Evolutionary conservation across 2,113 vertebrate species (phyloP).

Genomic region (Isurus oxyrinchus): DNA sequence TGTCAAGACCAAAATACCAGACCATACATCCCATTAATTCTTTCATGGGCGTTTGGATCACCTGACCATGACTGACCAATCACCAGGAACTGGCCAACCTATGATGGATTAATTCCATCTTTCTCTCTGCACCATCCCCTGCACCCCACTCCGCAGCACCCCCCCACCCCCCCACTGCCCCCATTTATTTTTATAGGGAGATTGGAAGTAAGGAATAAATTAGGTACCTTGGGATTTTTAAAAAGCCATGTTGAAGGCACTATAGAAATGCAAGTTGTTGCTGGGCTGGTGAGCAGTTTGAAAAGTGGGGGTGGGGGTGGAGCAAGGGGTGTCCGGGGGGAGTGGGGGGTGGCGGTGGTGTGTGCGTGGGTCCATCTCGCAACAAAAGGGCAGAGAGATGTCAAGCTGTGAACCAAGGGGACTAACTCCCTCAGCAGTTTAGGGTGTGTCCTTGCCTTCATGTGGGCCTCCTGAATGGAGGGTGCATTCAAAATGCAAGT

Average conservation of each 20-base stretch:
- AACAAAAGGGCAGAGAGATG: background rate
- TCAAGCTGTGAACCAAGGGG: background rate
- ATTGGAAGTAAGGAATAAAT: background rate
- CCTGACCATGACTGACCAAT: background rate
- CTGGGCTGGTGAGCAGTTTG: background rate
- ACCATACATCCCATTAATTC: background rate
- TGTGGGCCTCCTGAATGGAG: background rate
- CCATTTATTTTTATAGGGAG: background rate
- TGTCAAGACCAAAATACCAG: background rate
- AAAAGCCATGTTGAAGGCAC: background rate
- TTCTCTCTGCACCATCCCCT: background rate
- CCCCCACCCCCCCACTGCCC: too few species aligned
- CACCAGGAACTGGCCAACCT: background rate
- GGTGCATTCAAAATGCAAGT: background rate
- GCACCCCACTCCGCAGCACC: too few species aligned
- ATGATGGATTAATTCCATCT: background rate
- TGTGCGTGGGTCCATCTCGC: background rate
- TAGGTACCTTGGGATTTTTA: background rate
- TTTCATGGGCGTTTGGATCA: background rate
- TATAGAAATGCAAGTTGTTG: background rate
- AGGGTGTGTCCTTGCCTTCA: background rate
- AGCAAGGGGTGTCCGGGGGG: background rate
- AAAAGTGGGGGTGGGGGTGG: background rate
- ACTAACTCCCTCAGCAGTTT: background rate
- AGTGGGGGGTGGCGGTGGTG: too few species aligned